These are phyloP conservation scores for Corythoichthys intestinalis DNA, from an alignment of 2,113 vertebrate genomes.

Conservation along the genomic window DNA sequence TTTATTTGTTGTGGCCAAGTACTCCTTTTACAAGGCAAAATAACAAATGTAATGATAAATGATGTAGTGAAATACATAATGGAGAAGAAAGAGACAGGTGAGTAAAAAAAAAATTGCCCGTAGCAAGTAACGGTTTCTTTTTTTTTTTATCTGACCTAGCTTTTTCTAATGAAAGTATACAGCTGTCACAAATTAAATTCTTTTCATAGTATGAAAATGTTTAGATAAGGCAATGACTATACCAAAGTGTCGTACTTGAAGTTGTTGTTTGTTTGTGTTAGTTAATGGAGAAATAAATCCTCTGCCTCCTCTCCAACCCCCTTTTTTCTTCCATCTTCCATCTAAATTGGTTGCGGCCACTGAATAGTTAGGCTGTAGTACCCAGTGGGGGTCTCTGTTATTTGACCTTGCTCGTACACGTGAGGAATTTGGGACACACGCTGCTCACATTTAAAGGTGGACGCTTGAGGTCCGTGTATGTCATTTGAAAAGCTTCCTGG, in stretches of 20 bases:
- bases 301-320: neutral
- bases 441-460: conserved; percentile 17
- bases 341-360: conserved; percentile 7
- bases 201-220: neutral
- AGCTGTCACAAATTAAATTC: neutral
- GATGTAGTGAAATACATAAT: neutral
- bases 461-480: neutral
- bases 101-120: conserved; percentile 7
- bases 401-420: conserved; percentile 10
- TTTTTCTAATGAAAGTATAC: neutral
- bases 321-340: neutral
- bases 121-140: neutral
- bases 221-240: neutral
- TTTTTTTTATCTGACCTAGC: neutral
- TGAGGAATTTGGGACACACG: conserved; percentile 15
- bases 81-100: neutral
- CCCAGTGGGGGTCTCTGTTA: conserved; percentile 1
- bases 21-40: neutral
- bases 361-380: neutral
- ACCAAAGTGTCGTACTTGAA: neutral
- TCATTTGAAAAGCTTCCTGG: neutral
- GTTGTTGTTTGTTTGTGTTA: neutral
- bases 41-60: neutral
- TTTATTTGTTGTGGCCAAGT: neutral
- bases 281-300: neutral